Percentiles rank a stretch among this genome's conserved stretches.
phyloP scores from a whole-genome alignment of 2,113 vertebrate species.

The Phyllostomus discolor region DNA sequence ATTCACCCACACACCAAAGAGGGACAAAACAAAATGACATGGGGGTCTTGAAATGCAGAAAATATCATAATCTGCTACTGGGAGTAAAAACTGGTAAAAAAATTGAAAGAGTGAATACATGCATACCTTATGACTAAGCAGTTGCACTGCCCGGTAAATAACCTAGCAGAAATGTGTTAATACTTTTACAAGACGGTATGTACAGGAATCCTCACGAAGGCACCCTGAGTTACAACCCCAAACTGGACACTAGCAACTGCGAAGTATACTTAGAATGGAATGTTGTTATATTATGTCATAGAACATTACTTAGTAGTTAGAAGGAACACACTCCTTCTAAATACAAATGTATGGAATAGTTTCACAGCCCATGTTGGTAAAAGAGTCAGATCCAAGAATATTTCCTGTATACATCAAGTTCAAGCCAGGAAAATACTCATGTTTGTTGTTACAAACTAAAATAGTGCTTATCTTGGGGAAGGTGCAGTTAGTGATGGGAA shows the following conservation, averaged over 20 bases:
- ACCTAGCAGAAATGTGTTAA: not conserved
- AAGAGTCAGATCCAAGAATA: not conserved
- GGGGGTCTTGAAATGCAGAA: not conserved
- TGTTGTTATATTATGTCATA: not conserved
- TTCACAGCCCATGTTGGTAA: not conserved
- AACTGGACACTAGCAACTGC: not conserved
- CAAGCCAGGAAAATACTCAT: not conserved
- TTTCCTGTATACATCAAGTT: not conserved
- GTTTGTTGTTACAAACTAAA: not conserved
- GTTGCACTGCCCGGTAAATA: not conserved
- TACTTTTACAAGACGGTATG: not conserved
- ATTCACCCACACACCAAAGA: not conserved
- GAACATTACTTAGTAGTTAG: not conserved
- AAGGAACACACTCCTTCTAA: not conserved
- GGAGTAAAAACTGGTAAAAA: not conserved
- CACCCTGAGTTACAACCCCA: not conserved
- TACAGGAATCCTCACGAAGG: not conserved
- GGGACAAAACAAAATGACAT: not conserved
- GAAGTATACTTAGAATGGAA: not conserved
- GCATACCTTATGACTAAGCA: not conserved
- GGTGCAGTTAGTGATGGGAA: not conserved
- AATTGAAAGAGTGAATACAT: not conserved
- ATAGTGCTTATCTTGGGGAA: not conserved
- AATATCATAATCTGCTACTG: not conserved
- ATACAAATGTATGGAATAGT: not conserved